Percentiles rank a stretch among this genome's conserved stretches.
These are phyloP conservation scores for Lasioglossum malachurum DNA, from an alignment of 2,888 invertebrate species.

Conservation along the genomic window DNA sequence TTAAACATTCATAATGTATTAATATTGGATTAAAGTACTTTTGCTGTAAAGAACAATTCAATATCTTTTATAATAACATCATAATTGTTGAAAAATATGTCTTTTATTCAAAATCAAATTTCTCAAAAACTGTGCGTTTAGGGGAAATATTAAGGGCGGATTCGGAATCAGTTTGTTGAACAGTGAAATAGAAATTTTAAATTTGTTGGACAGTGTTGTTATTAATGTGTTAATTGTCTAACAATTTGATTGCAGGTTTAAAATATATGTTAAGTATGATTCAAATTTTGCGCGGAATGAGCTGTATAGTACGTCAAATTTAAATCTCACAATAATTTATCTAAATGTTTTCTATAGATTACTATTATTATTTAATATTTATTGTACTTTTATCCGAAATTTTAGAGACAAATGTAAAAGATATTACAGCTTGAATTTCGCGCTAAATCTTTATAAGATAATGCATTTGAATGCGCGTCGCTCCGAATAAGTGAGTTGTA, in stretches of 20 bases:
- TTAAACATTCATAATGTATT: too few relatives aligned
- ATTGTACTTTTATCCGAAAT: background rate
- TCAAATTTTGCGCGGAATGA: background rate
- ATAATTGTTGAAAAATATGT: too few relatives aligned
- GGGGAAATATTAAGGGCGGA: too few relatives aligned
- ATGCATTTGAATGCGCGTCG: background rate
- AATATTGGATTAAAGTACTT: too few relatives aligned
- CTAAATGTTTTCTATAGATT: background rate
- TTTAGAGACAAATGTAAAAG: background rate
- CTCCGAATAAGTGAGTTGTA: background rate
- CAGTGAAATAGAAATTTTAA: too few relatives aligned
- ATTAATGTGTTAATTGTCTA: background rate
- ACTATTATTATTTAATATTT: background rate
- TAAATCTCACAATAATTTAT: background rate
- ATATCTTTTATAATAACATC: too few relatives aligned
- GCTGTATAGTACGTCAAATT: background rate
- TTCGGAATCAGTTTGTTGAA: too few relatives aligned
- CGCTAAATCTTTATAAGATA: background rate
- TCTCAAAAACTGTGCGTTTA: too few relatives aligned
- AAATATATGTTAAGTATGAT: background rate
- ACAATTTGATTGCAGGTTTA: background rate
- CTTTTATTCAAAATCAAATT: too few relatives aligned
- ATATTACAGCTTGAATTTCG: background rate
- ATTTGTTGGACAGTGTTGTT: too few relatives aligned
- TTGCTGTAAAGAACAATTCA: too few relatives aligned